These are phyloP conservation scores for Drosophila kanapiae DNA, from an alignment of 1,140 invertebrate species.

Conservation along the genomic window DNA sequence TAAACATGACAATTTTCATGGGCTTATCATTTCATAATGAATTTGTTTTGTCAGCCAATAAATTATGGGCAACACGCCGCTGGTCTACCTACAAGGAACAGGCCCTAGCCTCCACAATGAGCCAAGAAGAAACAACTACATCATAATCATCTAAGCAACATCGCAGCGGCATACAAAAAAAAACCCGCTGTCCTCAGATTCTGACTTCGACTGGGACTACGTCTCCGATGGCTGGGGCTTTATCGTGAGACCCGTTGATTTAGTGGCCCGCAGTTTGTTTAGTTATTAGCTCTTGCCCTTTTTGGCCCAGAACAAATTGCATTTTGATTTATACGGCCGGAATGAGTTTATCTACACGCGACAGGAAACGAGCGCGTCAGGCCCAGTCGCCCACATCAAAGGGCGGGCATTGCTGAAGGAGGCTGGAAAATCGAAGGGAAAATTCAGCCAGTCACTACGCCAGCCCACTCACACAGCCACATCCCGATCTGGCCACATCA, in stretches of 20 bases:
- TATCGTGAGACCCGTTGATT: slow-evolving; percentile 77
- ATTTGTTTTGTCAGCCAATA: slow-evolving; percentile 84
- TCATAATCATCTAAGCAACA: slow-evolving; percentile 68
- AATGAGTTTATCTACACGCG: slow-evolving; percentile 74
- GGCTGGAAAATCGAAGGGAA: slow-evolving; percentile 30
- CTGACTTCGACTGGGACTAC: slow-evolving; percentile 2
- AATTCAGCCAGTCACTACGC: slow-evolving; percentile 11
- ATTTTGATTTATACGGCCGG: slow-evolving; percentile 77
- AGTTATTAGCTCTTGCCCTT: slow-evolving; percentile 82
- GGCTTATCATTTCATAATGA: slow-evolving; percentile 82
- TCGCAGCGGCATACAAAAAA: slow-evolving; percentile 31
- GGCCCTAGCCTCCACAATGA: slow-evolving; percentile 7
- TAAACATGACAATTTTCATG: slow-evolving; percentile 68
- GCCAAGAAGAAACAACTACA: slow-evolving; percentile 38
- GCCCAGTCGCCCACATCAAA: slow-evolving; percentile 69
- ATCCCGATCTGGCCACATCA: slow-evolving; percentile 61
- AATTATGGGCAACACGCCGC: slow-evolving; percentile 75
- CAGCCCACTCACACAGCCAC: slow-evolving; percentile 1
- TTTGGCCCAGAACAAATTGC: slow-evolving; percentile 79
- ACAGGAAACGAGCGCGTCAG: slow-evolving; percentile 64
- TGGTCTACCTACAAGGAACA: slow-evolving; percentile 41
- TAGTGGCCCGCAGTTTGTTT: slow-evolving; percentile 82
- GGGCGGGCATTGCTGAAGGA: slow-evolving; percentile 7
- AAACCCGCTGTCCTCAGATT: slow-evolving; percentile 32
- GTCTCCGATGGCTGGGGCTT: slow-evolving; percentile 41